These are phyloP conservation scores for Crossaster papposus DNA, from an alignment of 53 echinoderm and acorn worm species.

Conservation along the genomic window DNA sequence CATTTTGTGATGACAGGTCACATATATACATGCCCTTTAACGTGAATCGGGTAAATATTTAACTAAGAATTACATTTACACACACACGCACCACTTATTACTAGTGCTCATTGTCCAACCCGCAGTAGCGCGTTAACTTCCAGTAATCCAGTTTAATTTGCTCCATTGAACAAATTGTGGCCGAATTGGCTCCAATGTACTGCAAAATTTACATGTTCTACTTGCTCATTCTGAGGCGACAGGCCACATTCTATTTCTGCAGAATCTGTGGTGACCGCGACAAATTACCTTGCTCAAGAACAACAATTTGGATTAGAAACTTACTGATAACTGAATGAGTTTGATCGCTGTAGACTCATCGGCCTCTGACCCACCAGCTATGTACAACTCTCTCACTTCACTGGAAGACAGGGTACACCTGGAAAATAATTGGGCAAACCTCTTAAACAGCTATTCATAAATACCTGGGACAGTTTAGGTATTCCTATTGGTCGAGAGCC, in stretches of 20 bases:
- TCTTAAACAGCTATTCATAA: background rate
- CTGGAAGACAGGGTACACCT: conserved; percentile 73
- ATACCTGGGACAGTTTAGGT: background rate
- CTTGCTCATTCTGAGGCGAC: background rate
- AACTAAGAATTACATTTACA: too few species aligned
- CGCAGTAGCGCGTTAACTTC: too few species aligned
- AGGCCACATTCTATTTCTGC: background rate
- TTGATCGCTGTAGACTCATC: conserved; percentile 83
- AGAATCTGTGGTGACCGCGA: background rate
- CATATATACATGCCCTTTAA: too few species aligned
- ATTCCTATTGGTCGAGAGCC: too few species aligned
- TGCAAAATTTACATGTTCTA: background rate
- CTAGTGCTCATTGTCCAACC: too few species aligned
- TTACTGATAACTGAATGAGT: conserved; percentile 74
- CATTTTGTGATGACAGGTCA: too few species aligned
- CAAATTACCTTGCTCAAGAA: background rate
- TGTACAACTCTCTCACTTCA: conserved; percentile 75
- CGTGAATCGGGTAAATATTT: too few species aligned
- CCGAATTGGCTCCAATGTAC: background rate
- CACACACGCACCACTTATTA: too few species aligned
- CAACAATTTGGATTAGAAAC: background rate
- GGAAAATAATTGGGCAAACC: conserved; percentile 11
- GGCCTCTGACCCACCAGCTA: conserved; percentile 86
- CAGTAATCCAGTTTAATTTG: too few species aligned
- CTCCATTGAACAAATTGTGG: background rate